Evolutionary conservation across 2,797 vertebrate species (phyloP).

Genomic region (Lepilemur ruficaudatus): DNA sequence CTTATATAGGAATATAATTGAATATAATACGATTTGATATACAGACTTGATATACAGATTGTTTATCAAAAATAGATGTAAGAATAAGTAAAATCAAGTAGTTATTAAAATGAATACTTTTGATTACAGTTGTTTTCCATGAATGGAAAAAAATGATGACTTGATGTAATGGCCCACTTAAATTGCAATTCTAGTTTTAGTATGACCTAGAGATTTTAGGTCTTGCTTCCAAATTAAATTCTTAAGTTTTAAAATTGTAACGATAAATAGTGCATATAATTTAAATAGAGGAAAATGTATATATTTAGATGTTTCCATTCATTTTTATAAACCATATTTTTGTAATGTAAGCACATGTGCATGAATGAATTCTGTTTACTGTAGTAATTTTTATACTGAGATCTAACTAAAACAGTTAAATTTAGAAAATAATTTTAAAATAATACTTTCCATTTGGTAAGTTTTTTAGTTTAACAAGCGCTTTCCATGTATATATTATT

Average conservation of each 20-base stretch:
- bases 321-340: constrained; percentile 13
- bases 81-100: not conserved
- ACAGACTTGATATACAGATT: not conserved
- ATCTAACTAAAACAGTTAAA: not conserved
- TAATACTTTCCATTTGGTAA: not conserved
- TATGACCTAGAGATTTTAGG: not conserved
- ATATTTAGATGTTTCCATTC: not conserved
- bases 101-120: constrained; percentile 27
- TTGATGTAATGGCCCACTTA: not conserved
- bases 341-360: not conserved
- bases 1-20: not conserved
- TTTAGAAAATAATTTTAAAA: constrained; percentile 9
- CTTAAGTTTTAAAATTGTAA: constrained; percentile 12
- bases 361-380: not conserved
- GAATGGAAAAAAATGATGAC: not conserved
- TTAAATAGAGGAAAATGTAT: not conserved
- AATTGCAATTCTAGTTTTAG: not conserved
- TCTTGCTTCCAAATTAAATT: not conserved
- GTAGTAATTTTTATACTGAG: constrained; percentile 2
- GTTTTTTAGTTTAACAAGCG: not conserved
- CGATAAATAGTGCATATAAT: not conserved
- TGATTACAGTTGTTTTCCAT: not conserved
- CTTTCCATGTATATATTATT: not conserved
- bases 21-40: not conserved
- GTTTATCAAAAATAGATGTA: constrained; percentile 14